These are phyloP conservation scores for Steinernema carpocapsae DNA, from an alignment of 2,888 invertebrate genomes.

Conservation along the genomic window DNA sequence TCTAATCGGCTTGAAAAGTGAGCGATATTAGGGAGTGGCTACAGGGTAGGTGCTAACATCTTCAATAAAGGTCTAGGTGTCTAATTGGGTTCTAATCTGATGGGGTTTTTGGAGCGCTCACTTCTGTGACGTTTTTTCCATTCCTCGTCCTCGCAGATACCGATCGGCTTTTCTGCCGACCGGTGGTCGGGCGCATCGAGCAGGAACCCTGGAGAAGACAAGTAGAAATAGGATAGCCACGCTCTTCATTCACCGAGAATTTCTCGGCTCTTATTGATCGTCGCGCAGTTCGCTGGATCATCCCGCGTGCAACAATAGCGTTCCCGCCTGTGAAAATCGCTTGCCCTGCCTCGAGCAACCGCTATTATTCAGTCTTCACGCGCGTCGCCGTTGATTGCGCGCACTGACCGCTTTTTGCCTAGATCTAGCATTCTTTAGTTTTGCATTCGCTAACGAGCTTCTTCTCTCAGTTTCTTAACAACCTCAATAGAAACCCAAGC, in stretches of 20 bases:
- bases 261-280: slow-evolving; percentile 6
- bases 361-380: slow-evolving; percentile 29
- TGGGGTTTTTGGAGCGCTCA: slow-evolving; percentile 1
- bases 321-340: slow-evolving; percentile 28
- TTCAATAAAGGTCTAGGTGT: neutral
- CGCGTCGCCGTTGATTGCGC: slow-evolving; percentile 26
- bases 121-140: neutral
- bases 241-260: slow-evolving; percentile 9
- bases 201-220: no score
- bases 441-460: neutral
- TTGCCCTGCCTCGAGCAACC: slow-evolving; percentile 12
- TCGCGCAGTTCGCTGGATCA: slow-evolving; percentile 20
- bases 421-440: neutral
- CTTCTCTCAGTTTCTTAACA: neutral
- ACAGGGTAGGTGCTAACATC: no score
- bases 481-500: neutral
- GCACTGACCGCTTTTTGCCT: slow-evolving; percentile 13
- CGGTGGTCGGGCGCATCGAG: no score
- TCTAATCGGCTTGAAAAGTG: no score
- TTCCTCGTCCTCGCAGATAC: slow-evolving; percentile 16
- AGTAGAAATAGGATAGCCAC: slow-evolving; percentile 6
- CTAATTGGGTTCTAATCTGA: neutral
- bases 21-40: no score
- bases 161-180: neutral
- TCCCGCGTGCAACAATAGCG: slow-evolving; percentile 26